Evolutionary conservation across 2,797 vertebrate genomes (phyloP), one percentile per base, ranked within the genome.

Genomic region (Acomys russatus): DNA sequence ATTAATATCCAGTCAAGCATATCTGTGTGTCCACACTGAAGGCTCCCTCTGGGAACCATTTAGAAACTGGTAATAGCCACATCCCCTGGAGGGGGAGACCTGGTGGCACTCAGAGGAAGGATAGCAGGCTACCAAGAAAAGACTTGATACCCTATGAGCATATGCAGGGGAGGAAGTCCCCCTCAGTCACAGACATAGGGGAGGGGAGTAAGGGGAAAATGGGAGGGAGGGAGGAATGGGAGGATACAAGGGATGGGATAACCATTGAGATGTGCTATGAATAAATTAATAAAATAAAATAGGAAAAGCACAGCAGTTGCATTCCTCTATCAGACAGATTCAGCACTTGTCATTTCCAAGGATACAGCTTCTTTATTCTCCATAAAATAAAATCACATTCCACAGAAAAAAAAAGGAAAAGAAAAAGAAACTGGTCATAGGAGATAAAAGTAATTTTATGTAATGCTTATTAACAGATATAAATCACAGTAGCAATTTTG

Each of bases 381-480:
- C 8, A 28, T 49, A 96, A 98, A 97, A 96, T 94, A 96, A 97
- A 97, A 96, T 92, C 90, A 84, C 93, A 96, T 97, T 96, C 92
- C 92, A 93, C 84, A 96, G 88, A 95, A 44, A 44, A 44, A 44
- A n/a, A 44, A 44, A 44, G 44, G 4, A 44, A 44, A 44, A 44
- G 44, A 44, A 44, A 44, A 44, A 44, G 44, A 44, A 44, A 44
- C 44, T 44, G 44, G 44, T 49, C 12, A 25, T 22, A 14, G 17
- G 33, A 83, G 68, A 94, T 30, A 51, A 73, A 83, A 71, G 90
- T 51, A 14, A 22, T 82, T 93, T 89, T 73, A 54, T 51, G 49
- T 4, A 87, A 66, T 78, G 30, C 9, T 94, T 51, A 63, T 20
- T 82, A 77, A 30, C 35, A 38, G 51, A 30, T 76, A 80, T n/a